A percentile compares a stretch with the other conserved stretches of the same genome.
Evolutionary conservation across 2,113 vertebrate species (phyloP).

Genomic region (Nothobranchius kuhntae): DNA sequence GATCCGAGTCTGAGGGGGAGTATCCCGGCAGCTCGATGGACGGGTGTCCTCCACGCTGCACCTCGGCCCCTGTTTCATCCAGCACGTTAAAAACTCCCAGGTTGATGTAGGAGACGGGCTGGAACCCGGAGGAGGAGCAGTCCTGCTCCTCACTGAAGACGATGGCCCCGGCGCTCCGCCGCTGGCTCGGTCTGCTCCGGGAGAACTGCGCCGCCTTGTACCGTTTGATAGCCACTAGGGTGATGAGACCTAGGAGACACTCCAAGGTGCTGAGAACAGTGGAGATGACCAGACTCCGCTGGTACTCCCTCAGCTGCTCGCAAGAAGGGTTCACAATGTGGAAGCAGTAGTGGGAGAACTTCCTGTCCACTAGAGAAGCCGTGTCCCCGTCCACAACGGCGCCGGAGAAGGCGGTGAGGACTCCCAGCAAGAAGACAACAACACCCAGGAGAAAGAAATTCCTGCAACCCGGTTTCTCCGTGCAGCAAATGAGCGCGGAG

Average conservation of each 20-base stretch:
- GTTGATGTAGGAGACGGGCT: conserved; percentile 93
- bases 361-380: conserved; percentile 90
- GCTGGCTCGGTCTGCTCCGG: conserved; percentile 73
- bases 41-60: conserved; percentile 88
- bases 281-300: conserved; percentile 88
- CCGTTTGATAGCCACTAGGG: conserved; percentile 87
- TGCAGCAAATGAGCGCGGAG: conserved; percentile 86
- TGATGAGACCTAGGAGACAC: conserved; percentile 89
- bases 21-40: conserved; percentile 94
- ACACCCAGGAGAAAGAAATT: conserved; percentile 91
- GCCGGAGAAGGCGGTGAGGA: conserved; percentile 93
- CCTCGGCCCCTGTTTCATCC: conserved; percentile 89
- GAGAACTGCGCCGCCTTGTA: conserved; percentile 87
- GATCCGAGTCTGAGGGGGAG: conserved; percentile 87
- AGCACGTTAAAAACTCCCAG: conserved; percentile 84
- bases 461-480: conserved; percentile 82
- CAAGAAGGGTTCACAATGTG: conserved; percentile 79
- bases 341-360: conserved; percentile 90
- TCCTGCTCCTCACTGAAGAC: conserved; percentile 87
- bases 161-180: conserved; percentile 82
- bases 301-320: conserved; percentile 89
- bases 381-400: conserved; percentile 95
- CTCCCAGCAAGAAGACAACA: conserved; percentile 89
- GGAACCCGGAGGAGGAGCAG: conserved; percentile 81
- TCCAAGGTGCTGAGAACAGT: conserved; percentile 92